Evolutionary conservation across 1,140 invertebrate species (phyloP).

Genomic region (Uloborus diversus): DNA sequence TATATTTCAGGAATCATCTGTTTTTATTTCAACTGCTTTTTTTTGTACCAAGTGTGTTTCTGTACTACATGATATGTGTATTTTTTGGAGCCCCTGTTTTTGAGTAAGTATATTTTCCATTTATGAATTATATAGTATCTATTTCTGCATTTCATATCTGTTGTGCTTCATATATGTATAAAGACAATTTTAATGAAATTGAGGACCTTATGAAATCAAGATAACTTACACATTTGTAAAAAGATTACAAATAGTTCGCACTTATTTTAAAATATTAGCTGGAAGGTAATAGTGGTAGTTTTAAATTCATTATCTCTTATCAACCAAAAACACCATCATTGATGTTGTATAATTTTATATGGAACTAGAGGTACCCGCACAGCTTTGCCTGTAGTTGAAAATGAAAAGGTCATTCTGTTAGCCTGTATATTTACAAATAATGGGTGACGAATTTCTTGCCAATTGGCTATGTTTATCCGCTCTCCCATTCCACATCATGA

Average conservation of each 20-base stretch:
- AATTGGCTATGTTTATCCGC: no score
- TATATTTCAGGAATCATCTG: slow-evolving; percentile 12
- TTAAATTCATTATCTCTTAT: no score
- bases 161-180: neutral
- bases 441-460: no score
- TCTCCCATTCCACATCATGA: no score
- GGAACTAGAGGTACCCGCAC: no score
- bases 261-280: neutral
- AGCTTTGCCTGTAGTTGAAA: no score
- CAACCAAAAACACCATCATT: no score
- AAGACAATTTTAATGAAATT: neutral
- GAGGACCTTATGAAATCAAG: neutral
- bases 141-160: neutral
- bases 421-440: no score
- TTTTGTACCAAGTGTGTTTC: neutral
- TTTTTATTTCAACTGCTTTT: neutral
- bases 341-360: no score
- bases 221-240: neutral
- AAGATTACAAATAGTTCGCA: neutral
- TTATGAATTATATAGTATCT: neutral
- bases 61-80: slow-evolving; percentile 73
- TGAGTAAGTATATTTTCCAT: slow-evolving; percentile 60
- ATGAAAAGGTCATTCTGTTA: no score
- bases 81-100: slow-evolving; percentile 79
- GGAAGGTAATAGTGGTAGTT: no score